These are phyloP conservation scores for Chitala chitala DNA, from an alignment of 2,113 vertebrate species.

Conservation along the genomic window DNA sequence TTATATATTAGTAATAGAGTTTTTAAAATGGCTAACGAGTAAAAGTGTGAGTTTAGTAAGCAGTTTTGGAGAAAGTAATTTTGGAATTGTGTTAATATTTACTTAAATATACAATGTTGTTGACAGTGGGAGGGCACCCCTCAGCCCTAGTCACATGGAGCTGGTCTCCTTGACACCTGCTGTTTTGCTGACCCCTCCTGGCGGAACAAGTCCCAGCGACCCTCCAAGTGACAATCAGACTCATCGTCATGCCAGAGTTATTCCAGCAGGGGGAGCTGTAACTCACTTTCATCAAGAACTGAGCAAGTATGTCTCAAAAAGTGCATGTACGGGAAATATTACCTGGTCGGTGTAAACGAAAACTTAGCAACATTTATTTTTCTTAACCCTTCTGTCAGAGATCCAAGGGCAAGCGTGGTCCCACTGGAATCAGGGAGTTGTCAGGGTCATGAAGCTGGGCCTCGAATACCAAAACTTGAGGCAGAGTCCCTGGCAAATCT, in stretches of 20 bases:
- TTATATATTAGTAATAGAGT: no score
- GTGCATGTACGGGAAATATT: background rate
- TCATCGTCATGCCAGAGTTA: conserved; percentile 22
- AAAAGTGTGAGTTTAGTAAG: background rate
- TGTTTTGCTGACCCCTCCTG: conserved; percentile 40
- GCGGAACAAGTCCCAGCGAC: conserved; percentile 35
- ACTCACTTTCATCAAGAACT: conserved; percentile 22
- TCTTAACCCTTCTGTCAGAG: conserved; percentile 47
- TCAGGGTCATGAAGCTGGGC: conserved; percentile 42
- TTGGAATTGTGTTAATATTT: background rate
- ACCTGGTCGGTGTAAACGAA: background rate
- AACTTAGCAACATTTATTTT: no score
- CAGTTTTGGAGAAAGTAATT: background rate
- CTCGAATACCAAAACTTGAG: conserved; percentile 47
- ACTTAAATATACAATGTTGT: background rate
- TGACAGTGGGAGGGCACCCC: conserved; percentile 45
- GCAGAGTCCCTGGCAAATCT: conserved; percentile 40
- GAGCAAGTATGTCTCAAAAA: conserved; percentile 45
- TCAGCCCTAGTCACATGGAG: conserved; percentile 46
- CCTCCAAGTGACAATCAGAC: conserved; percentile 26
- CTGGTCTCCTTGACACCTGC: conserved; percentile 55
- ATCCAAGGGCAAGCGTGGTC: conserved; percentile 42
- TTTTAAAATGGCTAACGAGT: no score
- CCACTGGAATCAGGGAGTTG: conserved; percentile 48
- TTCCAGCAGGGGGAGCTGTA: conserved; percentile 34